Evolutionary conservation across 1,140 invertebrate species (phyloP).

Genomic region (Drosophila ananassae): DNA sequence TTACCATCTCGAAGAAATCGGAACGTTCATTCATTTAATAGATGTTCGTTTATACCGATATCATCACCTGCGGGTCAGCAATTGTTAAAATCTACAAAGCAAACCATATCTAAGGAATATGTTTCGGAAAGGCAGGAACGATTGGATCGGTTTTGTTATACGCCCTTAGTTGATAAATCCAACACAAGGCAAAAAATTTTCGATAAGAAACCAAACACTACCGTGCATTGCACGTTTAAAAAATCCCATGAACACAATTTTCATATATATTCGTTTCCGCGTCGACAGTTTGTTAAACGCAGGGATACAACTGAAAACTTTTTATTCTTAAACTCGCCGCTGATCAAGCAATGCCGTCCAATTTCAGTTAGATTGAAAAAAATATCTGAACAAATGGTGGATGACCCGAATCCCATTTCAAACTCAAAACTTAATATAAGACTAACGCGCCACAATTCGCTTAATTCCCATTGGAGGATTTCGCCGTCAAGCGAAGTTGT

Average conservation of each 20-base stretch:
- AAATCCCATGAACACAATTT: constrained; percentile 76
- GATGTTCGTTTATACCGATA: constrained; percentile 85
- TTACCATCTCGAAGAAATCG: constrained; percentile 84
- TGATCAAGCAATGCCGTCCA: constrained; percentile 83
- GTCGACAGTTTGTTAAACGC: constrained; percentile 74
- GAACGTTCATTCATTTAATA: constrained; percentile 84
- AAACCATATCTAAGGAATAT: constrained; percentile 84
- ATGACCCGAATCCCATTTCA: constrained; percentile 72
- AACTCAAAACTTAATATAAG: constrained; percentile 78
- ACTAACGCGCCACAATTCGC: constrained; percentile 73
- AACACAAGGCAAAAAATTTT: constrained; percentile 85
- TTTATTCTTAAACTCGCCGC: constrained; percentile 73
- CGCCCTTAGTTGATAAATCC: constrained; percentile 82
- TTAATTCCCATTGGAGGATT: constrained; percentile 78
- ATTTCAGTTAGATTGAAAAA: constrained; percentile 84
- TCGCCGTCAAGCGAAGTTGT: constrained; percentile 76
- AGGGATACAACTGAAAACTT: constrained; percentile 69
- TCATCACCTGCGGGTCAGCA: constrained; percentile 86
- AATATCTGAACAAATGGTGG: constrained; percentile 77
- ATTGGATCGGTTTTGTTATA: constrained; percentile 85
- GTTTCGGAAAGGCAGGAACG: constrained; percentile 85
- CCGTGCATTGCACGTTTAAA: constrained; percentile 84
- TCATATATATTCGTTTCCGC: constrained; percentile 85
- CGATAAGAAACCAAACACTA: constrained; percentile 80
- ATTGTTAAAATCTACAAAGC: constrained; percentile 85